Percentiles rank a stretch among this genome's conserved stretches.
Evolutionary conservation across 2,888 invertebrate genomes (phyloP).

Genomic region (Acleris laterana): DNA sequence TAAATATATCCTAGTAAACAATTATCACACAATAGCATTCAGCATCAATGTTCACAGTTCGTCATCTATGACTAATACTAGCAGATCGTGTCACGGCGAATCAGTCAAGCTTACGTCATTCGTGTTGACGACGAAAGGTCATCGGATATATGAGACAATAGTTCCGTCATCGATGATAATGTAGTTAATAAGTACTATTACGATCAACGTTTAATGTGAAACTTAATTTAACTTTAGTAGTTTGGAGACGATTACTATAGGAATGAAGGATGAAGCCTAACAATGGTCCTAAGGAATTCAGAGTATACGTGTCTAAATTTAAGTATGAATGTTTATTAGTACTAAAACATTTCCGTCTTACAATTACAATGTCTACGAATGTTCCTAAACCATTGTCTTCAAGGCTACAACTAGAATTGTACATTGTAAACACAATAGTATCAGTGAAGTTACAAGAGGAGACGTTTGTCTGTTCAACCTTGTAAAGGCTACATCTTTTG

Average conservation of each 20-base stretch:
- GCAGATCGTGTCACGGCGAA: slow-evolving; percentile 8
- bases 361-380: slow-evolving; percentile 8
- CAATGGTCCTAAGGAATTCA: too few species aligned
- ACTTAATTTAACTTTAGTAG: not conserved
- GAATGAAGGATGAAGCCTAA: too few species aligned
- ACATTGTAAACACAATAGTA: slow-evolving; percentile 16
- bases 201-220: not conserved
- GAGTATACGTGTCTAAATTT: too few species aligned
- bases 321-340: too few species aligned
- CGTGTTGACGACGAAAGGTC: slow-evolving; percentile 14
- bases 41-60: not conserved
- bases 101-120: slow-evolving; percentile 19
- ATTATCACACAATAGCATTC: not conserved
- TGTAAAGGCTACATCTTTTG: too few species aligned
- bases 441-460: too few species aligned
- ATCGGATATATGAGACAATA: slow-evolving; percentile 19
- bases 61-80: slow-evolving; percentile 24
- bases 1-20: too few species aligned
- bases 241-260: too few species aligned
- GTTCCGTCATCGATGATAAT: slow-evolving; percentile 31
- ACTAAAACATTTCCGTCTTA: too few species aligned
- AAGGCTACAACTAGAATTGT: slow-evolving; percentile 7
- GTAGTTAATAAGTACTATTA: slow-evolving; percentile 6
- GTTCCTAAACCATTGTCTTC: slow-evolving; percentile 3
- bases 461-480: too few species aligned